A percentile compares a stretch with the other conserved stretches of the same genome.
Conservation (phyloP, 2,113 vertebrate genomes). For the Myotis davidii region DNA sequence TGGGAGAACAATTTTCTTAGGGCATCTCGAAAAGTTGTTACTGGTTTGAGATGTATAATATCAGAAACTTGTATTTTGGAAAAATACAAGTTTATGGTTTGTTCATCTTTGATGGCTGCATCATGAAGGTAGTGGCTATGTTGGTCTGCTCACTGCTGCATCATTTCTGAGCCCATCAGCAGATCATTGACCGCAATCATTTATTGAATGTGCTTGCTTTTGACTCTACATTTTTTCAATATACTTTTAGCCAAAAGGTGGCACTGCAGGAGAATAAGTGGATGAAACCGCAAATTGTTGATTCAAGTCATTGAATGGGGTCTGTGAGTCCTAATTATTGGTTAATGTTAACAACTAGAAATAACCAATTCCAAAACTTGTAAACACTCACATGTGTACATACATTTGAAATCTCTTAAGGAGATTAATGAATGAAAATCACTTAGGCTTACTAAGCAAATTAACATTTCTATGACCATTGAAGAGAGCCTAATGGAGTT, state of each 20-base stretch:
- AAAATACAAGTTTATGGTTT: background rate
- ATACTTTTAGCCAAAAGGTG: constrained; percentile 86
- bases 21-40: background rate
- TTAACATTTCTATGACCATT: background rate
- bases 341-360: background rate
- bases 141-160: background rate
- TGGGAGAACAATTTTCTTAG: background rate
- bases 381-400: background rate
- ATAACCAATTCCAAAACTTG: background rate
- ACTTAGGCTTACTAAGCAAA: background rate
- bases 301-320: background rate
- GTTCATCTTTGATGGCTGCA: background rate
- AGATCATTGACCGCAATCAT: too few species aligned
- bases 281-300: background rate
- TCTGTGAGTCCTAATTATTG: rapidly evolving
- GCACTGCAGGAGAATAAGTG: constrained; percentile 83
- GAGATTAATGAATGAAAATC: background rate
- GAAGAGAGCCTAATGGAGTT: background rate
- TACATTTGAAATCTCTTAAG: background rate
- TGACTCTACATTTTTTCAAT: background rate
- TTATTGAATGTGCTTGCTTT: background rate
- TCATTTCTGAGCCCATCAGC: background rate
- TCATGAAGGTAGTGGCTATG: background rate
- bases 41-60: background rate
- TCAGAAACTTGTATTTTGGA: background rate